Evolutionary conservation across 2,797 vertebrate species (phyloP).

Genomic region (Hapalemur alaotrensis): DNA sequence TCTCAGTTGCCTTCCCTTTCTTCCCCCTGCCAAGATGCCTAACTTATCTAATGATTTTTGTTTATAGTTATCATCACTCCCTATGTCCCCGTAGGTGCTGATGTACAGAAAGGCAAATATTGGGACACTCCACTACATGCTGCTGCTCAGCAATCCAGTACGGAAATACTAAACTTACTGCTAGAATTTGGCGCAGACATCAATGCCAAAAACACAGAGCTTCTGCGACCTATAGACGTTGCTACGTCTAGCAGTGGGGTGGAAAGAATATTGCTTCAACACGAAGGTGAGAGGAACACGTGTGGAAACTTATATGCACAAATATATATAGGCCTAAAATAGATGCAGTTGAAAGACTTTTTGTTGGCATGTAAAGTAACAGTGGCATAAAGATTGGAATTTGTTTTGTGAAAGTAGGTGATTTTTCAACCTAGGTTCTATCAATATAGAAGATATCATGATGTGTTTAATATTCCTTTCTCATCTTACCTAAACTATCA

Average conservation of each 20-base stretch:
- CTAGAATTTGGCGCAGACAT: constrained; percentile 96
- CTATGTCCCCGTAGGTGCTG: constrained; percentile 87
- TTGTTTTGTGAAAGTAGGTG: neutral
- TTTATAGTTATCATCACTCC: neutral
- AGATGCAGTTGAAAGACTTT: neutral
- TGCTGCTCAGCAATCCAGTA: constrained; percentile 91
- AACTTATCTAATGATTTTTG: neutral
- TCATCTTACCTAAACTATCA: neutral
- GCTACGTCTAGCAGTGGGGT: constrained; percentile 91
- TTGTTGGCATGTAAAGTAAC: neutral
- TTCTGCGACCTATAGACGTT: constrained; percentile 92
- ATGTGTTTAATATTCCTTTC: neutral
- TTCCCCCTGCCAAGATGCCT: fast-evolving
- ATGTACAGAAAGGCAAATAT: constrained; percentile 93
- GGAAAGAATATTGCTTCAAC: constrained; percentile 91
- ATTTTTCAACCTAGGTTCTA: neutral
- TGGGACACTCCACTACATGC: constrained; percentile 94
- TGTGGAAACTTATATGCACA: too few relatives aligned
- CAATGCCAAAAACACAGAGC: constrained; percentile 92
- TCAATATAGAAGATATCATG: neutral
- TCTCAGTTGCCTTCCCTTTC: neutral
- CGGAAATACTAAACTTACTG: constrained; percentile 90
- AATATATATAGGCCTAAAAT: neutral
- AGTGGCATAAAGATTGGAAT: neutral
- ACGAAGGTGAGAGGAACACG: constrained; percentile 88